Percentiles rank a stretch among this genome's conserved stretches.
These are phyloP conservation scores for Druon quercuslanigerum DNA, from an alignment of 1,140 invertebrate species.

Conservation along the genomic window DNA sequence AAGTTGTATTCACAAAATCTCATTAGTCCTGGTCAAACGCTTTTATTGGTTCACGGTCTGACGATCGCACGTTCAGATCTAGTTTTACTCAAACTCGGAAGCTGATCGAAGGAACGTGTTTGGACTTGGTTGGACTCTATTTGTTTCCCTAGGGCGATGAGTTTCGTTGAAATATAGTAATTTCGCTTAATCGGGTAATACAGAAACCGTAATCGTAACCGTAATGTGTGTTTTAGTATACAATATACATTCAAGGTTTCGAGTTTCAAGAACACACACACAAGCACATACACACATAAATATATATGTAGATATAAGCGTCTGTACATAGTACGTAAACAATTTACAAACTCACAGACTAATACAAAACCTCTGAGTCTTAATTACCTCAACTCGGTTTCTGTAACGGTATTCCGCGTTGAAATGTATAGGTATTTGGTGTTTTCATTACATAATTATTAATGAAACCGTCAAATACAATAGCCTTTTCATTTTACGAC, in stretches of 20 bases:
- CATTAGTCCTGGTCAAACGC: background rate
- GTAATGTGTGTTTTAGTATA: background rate
- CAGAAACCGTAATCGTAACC: constrained; percentile 15
- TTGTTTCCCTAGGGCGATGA: constrained; percentile 16
- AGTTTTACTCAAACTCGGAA: constrained; percentile 10
- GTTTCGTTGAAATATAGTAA: constrained; percentile 13
- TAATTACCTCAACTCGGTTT: too few species aligned
- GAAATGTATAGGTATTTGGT: too few species aligned
- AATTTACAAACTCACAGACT: too few species aligned
- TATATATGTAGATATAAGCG: too few species aligned
- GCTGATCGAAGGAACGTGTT: constrained; percentile 21
- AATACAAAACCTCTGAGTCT: too few species aligned
- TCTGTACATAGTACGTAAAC: too few species aligned
- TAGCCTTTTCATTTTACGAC: too few species aligned
- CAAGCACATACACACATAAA: too few species aligned
- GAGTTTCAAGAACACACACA: too few species aligned
- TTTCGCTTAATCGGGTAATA: background rate
- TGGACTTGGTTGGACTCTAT: background rate
- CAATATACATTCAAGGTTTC: background rate
- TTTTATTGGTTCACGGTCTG: constrained; percentile 24
- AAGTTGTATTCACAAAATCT: background rate
- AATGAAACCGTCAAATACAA: too few species aligned
- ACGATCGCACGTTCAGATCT: background rate
- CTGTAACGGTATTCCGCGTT: too few species aligned
- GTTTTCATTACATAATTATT: too few species aligned